Base-by-base conservation (phyloP, 1,140 invertebrate species). In the Berghia stephanieae region DNA sequence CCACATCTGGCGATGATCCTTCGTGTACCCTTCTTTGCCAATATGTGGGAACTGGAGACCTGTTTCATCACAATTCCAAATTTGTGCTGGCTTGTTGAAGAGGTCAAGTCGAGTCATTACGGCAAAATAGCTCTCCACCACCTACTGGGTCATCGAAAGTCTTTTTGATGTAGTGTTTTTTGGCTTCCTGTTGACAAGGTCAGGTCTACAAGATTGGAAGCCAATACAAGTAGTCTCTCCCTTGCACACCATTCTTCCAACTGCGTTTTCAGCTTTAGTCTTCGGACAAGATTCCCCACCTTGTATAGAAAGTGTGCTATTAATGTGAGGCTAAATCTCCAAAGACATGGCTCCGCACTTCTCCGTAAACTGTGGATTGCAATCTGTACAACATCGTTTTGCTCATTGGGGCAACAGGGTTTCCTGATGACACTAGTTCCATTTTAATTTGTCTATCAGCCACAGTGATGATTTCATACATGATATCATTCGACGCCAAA, bases 21-120 rank as follows among this genome's bases (percentile, higher is more conserved):
- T 44, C 46, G 73, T 1, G 31, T 18, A 4, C 68, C 74, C 34
- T 76, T 75, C 34, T 81, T 43, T 13, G 78, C 78, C 55, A 78
- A 42, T 1, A 82, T 75, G 42, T 60, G 78, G 40, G 38, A 83
- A 66, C 36, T 69, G 76, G 6, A 80, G 66, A 38, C 77, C 78
- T 18, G 81, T 83, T 71, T 83, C 78, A 44, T 83, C 76, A 24
- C 74, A 76, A 57, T 83, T 83, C 82, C 80, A 83, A 13, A 83
- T 78, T n/a, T 16, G 6, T 44, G 70, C 1, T 6, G 81, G 80
- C 5, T 67, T 66, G 4, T 16, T 38, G 2, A 55, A 24, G 3
- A 81, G 34, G 6, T 57, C 38, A 24, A 78, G 55, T 18, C 31
- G 68, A 27, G 24, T 31, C 31, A 81, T 42, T 0, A 81, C 71